These are phyloP conservation scores for Quadroppia sp. DNA, from an alignment of 2,888 invertebrate genomes.

Conservation along the genomic window DNA sequence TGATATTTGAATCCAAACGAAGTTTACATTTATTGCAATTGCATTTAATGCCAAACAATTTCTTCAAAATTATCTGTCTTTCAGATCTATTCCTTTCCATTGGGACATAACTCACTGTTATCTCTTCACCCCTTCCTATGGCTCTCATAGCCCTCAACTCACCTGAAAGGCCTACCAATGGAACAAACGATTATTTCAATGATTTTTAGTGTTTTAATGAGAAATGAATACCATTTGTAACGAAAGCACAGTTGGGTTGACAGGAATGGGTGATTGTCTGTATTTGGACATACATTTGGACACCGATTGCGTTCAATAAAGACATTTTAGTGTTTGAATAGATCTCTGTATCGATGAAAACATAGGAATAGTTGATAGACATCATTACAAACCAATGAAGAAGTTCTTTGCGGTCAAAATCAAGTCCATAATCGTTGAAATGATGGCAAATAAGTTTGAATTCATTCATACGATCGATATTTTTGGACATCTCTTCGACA, in stretches of 20 bases:
- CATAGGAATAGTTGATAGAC: neutral
- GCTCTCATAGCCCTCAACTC: neutral
- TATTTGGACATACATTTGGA: neutral
- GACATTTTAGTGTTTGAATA: neutral
- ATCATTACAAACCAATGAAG: slow-evolving; percentile 14
- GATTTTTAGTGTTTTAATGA: neutral
- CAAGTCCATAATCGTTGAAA: neutral
- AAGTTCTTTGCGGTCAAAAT: neutral
- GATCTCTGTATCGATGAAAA: neutral
- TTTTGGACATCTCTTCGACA: neutral
- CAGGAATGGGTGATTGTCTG: neutral
- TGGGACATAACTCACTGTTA: neutral
- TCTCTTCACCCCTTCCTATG: neutral
- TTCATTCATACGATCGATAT: neutral
- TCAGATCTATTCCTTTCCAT: neutral
- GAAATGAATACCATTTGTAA: neutral
- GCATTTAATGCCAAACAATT: neutral
- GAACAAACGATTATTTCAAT: neutral
- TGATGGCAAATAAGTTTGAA: neutral
- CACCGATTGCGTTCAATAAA: neutral
- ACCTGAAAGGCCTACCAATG: neutral
- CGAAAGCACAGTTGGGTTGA: neutral
- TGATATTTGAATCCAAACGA: neutral
- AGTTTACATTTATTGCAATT: neutral
- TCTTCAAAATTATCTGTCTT: neutral